These are phyloP conservation scores for Lichenostomus cassidix DNA, from an alignment of 2,113 vertebrate species.

Conservation along the genomic window DNA sequence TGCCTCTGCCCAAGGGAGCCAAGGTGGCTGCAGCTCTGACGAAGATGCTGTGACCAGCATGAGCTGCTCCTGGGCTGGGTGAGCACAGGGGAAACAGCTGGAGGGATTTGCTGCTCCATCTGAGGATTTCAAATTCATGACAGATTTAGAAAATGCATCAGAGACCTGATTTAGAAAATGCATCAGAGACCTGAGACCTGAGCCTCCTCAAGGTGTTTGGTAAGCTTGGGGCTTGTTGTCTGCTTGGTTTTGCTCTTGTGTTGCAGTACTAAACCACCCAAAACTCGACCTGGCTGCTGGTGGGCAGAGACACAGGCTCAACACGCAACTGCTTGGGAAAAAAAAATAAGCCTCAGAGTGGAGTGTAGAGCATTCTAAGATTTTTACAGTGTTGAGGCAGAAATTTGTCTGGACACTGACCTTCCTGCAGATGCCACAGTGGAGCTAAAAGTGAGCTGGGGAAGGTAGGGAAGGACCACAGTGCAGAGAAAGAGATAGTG, in stretches of 20 bases:
- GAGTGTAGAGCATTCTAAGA: background rate
- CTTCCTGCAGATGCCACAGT: background rate
- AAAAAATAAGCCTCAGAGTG: background rate
- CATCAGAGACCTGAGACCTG: background rate
- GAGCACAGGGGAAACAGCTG: background rate
- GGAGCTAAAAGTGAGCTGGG: background rate
- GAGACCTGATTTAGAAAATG: background rate
- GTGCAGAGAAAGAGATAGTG: background rate
- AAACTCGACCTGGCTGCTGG: fast-evolving
- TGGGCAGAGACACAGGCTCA: background rate
- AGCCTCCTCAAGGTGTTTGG: background rate
- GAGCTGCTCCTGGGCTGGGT: background rate
- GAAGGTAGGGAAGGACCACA: background rate
- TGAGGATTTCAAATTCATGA: background rate
- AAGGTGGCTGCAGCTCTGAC: background rate
- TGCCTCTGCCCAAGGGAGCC: background rate
- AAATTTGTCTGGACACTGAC: background rate
- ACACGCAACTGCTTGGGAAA: background rate
- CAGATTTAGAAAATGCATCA: background rate
- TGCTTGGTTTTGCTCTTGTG: background rate
- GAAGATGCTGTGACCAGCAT: background rate
- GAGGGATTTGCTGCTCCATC: background rate
- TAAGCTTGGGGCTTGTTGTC: background rate
- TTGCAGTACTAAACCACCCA: background rate
- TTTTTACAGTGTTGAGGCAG: background rate